These are phyloP conservation scores for Cyanocitta stelleri DNA, from an alignment of 2,113 vertebrate genomes.

Conservation along the genomic window DNA sequence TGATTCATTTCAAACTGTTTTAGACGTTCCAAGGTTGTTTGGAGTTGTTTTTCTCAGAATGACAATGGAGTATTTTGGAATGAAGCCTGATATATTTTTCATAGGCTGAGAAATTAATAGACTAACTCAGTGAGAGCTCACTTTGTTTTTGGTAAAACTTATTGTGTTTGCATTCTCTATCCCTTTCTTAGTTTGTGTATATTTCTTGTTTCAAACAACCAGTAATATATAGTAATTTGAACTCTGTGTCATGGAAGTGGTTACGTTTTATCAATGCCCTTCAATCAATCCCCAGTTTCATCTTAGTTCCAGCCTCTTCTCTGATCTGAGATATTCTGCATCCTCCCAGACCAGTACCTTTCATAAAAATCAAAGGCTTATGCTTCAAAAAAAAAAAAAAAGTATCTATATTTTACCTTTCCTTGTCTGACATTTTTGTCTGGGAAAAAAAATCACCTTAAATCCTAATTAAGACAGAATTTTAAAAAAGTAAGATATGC, in stretches of 20 bases:
- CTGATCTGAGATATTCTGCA: background rate
- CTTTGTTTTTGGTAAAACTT: background rate
- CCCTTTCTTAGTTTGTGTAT: background rate
- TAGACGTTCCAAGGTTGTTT: background rate
- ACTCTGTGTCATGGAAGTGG: background rate
- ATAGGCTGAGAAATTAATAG: background rate
- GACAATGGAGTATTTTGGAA: background rate
- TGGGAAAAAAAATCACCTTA: background rate
- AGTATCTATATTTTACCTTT: background rate
- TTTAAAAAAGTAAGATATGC: background rate
- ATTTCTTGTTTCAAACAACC: background rate
- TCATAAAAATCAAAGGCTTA: background rate
- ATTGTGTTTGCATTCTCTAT: background rate
- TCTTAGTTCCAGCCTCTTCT: background rate
- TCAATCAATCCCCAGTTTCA: background rate
- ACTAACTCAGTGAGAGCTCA: background rate
- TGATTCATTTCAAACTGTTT: background rate
- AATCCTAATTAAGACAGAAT: background rate
- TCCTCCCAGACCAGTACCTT: background rate
- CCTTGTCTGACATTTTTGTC: background rate
- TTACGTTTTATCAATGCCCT: background rate
- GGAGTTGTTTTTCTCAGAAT: slow-evolving; percentile 7
- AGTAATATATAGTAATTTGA: background rate
- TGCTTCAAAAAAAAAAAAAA: background rate
- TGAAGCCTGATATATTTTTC: background rate